Base-by-base conservation (phyloP, 2,113 vertebrate species). In the Dicrurus megarhynchus region DNA sequence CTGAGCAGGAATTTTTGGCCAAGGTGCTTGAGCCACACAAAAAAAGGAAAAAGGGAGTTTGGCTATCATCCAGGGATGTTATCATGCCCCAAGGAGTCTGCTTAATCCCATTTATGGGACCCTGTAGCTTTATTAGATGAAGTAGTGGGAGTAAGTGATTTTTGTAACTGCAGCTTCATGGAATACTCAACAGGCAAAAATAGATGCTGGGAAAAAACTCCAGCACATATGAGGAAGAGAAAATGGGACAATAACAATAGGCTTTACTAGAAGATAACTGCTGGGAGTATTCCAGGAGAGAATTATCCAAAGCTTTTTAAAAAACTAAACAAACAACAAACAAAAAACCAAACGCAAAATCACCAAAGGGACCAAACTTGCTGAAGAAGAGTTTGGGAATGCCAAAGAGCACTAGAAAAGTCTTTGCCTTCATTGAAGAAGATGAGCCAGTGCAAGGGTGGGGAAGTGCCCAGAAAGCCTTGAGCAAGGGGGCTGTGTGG, bases 81-180 rank as follows among this genome's bases (percentile, higher is more conserved):
- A 30, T 61, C 67, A 2, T 64, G 52, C 82, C 68, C 28, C 47
- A 67, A 46, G 87, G 70, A 69, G 73, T 80, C 83, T 74, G 47
- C 52, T 85, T 90, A 87, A 71, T 97, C 87, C 69, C 55, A 53
- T 89, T 91, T 74, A 59, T 84, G 59, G 91, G 80, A 59, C 59
- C 59, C 84, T 90, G 74, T 63, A 35, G 68, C 87, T 96, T 89
- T 84, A 90, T 90, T 59, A 41, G 55, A 77, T 80, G 69, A 91
- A 63, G 32, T 84, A 35, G 70, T 77, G 78, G 63, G 71, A 92
- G 41, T 35, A 46, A 87, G 59, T 59, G 77, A 93, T 65, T 95
- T 77, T 73, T 83, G 49, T 73, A 47, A 47, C 41, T 70, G 94
- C 59, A 75, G 89, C 39, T 70, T 42, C 70, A 60, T 63, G 79